Evolutionary conservation across 2,797 vertebrate genomes (phyloP).

Genomic region (Oreochromis mossambicus): DNA sequence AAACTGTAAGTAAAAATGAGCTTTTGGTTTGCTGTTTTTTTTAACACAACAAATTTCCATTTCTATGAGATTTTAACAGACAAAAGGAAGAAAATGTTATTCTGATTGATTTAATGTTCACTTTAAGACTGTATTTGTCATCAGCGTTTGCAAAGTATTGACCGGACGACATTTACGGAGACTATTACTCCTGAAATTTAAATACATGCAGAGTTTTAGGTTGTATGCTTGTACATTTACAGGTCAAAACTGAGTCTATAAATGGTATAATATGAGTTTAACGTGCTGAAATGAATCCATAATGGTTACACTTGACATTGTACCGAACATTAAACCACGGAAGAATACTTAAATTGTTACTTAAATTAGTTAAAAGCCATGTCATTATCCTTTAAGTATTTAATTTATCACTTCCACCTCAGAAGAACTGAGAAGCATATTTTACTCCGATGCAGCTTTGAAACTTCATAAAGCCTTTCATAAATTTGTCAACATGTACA

Average conservation of each 20-base stretch:
- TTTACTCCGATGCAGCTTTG: conserved; percentile 4
- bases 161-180: background rate
- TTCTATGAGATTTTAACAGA: background rate
- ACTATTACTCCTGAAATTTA: background rate
- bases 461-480: background rate
- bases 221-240: background rate
- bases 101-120: background rate
- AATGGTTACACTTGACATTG: background rate
- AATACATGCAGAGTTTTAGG: background rate
- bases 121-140: conserved; percentile 24
- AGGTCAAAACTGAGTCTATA: background rate
- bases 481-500: background rate
- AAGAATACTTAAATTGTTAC: background rate
- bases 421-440: background rate
- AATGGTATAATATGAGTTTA: background rate
- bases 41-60: background rate
- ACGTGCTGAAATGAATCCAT: background rate
- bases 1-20: conserved; percentile 18
- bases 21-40: background rate
- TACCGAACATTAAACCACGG: background rate
- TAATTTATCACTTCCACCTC: conserved; percentile 1
- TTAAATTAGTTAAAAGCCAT: background rate
- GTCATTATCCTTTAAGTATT: conserved; percentile 6
- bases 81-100: background rate
- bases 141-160: background rate